Evolutionary conservation across 2,113 vertebrate species (phyloP).

Genomic region (Mastomys coucha): DNA sequence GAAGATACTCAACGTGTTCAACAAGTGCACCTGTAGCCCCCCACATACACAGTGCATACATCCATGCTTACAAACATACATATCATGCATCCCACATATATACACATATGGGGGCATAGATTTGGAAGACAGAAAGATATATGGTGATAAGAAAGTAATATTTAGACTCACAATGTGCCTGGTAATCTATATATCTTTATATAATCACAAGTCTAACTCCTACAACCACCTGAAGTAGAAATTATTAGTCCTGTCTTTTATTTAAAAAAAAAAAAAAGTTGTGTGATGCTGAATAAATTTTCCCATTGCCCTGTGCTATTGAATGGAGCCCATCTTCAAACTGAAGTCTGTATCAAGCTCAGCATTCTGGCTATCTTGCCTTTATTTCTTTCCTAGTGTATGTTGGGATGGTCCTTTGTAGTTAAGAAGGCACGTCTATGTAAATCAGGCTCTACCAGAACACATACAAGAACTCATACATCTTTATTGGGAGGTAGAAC

Average conservation of each 20-base stretch:
- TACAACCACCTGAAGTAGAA: not conserved
- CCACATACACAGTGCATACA: not conserved
- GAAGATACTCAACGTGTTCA: not conserved
- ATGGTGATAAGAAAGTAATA: not conserved
- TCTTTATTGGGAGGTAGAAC: not conserved
- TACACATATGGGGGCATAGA: not conserved
- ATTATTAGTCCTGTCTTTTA: not conserved
- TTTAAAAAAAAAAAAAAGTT: slow-evolving; percentile 38
- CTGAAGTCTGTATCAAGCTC: slow-evolving; percentile 19
- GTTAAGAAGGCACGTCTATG: not conserved
- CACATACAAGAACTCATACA: not conserved
- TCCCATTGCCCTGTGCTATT: not conserved
- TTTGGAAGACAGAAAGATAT: not conserved
- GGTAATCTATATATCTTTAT: not conserved
- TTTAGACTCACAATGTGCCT: not conserved
- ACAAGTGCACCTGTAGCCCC: too few relatives aligned
- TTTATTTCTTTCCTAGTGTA: slow-evolving; percentile 17
- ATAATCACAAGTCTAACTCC: not conserved
- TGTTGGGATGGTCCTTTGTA: slow-evolving; percentile 1
- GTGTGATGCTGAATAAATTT: slow-evolving; percentile 5
- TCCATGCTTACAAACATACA: not conserved
- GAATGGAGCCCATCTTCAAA: not conserved
- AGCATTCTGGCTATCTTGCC: not conserved
- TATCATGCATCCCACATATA: not conserved
- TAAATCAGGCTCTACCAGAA: not conserved